A percentile compares a stretch with the other conserved stretches of the same genome.
Evolutionary conservation across 1,140 invertebrate genomes (phyloP).

Genomic region (Diorhabda carinulata): DNA sequence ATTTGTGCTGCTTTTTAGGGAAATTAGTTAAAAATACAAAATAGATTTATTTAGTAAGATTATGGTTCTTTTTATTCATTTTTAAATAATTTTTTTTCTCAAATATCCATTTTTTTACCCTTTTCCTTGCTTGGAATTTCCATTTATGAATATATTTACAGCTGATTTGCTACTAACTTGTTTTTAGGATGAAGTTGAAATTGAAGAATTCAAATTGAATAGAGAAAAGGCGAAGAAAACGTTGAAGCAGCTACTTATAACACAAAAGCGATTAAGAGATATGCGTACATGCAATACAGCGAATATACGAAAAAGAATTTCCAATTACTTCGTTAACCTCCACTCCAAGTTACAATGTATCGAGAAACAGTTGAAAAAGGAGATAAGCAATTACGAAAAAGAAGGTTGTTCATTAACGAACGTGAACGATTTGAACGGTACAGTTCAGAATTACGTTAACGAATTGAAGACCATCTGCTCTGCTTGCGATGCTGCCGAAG

Average conservation of each 20-base stretch:
- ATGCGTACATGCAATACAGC: constrained; percentile 15
- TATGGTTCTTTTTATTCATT: too few species aligned
- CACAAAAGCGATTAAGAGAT: constrained; percentile 20
- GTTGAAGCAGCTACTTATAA: constrained; percentile 17
- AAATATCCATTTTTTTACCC: too few species aligned
- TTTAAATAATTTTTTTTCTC: too few species aligned
- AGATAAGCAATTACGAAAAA: constrained; percentile 4
- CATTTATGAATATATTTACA: too few species aligned
- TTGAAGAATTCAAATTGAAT: constrained; percentile 17
- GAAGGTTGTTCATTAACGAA: background rate
- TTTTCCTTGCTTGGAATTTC: too few species aligned
- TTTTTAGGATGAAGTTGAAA: constrained; percentile 21
- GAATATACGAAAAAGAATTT: constrained; percentile 21
- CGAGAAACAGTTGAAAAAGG: constrained; percentile 24
- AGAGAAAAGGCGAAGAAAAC: constrained; percentile 17
- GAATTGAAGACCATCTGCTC: constrained; percentile 11
- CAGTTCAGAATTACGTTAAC: background rate
- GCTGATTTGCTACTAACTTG: background rate
- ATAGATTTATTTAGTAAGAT: too few species aligned
- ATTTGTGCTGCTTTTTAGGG: too few species aligned
- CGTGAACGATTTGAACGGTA: constrained; percentile 6
- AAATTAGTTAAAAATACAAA: too few species aligned
- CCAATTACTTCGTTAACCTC: constrained; percentile 26
- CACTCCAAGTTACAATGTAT: constrained; percentile 27
- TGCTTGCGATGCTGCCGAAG: constrained; percentile 5